Evolutionary conservation across 2,113 vertebrate genomes (phyloP).

Genomic region (Cavia aperea): DNA sequence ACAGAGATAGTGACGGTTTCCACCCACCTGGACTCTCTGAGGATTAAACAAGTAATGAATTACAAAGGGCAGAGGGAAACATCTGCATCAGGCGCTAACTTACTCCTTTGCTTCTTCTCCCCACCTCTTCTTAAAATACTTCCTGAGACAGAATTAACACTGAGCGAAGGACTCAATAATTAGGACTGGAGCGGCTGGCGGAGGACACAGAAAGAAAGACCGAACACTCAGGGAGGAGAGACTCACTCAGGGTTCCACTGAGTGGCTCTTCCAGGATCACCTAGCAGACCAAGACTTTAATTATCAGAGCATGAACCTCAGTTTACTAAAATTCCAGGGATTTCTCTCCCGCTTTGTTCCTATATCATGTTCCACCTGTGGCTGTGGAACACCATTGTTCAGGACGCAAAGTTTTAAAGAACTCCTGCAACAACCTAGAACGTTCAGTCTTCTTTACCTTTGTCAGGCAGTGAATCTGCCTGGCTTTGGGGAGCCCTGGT

Average conservation of each 20-base stretch:
- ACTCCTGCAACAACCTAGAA: neutral
- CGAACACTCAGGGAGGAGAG: neutral
- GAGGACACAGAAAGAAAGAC: neutral
- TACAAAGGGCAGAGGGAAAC: neutral
- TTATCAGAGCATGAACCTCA: neutral
- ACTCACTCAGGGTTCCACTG: neutral
- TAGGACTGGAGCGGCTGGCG: neutral
- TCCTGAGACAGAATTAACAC: neutral
- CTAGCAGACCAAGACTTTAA: neutral
- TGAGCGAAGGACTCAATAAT: neutral
- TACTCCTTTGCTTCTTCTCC: neutral
- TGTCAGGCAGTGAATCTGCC: neutral
- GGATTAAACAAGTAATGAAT: slow-evolving; percentile 32
- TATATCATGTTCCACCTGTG: neutral
- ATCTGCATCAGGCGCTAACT: neutral
- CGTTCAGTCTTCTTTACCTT: neutral
- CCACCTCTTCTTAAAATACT: neutral
- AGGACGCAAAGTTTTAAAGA: neutral
- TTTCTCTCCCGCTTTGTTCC: neutral
- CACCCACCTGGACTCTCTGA: neutral
- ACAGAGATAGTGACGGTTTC: neutral
- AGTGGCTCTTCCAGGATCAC: neutral
- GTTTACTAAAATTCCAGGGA: neutral
- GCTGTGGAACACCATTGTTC: neutral
- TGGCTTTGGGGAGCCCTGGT: neutral